phyloP scores from a whole-genome alignment of 1,140 invertebrate genomes.

The Philaenus spumarius region DNA sequence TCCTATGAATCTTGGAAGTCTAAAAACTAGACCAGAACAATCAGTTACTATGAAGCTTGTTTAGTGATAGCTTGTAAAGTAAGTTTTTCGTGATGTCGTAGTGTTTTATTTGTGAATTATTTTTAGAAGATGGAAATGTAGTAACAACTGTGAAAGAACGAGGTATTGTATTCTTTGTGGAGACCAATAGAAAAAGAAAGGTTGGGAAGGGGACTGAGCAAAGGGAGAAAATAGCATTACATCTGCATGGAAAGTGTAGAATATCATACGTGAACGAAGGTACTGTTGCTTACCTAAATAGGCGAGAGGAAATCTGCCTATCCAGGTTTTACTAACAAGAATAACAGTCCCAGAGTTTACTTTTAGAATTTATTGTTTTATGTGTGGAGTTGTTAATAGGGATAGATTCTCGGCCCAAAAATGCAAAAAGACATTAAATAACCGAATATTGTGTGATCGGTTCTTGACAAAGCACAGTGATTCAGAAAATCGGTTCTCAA shows the following conservation, averaged over 20 bases:
- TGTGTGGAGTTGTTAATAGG: not conserved
- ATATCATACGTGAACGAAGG: not conserved
- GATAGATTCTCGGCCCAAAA: not conserved
- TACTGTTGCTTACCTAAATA: constrained; percentile 1
- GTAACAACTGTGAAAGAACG: not conserved
- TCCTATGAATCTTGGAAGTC: too few species aligned
- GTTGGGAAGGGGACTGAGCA: not conserved
- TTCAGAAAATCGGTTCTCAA: not conserved
- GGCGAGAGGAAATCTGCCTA: not conserved
- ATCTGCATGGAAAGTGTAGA: not conserved
- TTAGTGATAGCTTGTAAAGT: too few species aligned
- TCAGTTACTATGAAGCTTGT: too few species aligned
- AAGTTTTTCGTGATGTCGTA: constrained; percentile 41
- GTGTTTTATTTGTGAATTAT: constrained; percentile 4
- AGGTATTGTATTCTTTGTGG: not conserved
- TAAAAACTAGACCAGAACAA: too few species aligned
- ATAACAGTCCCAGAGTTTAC: not conserved
- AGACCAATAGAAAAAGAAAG: too few species aligned
- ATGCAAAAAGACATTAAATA: not conserved
- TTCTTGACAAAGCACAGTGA: constrained; percentile 1
- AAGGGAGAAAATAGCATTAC: not conserved
- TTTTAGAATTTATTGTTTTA: not conserved
- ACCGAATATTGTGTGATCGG: not conserved
- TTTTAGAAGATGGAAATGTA: not conserved
- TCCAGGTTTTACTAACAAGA: not conserved